Evolutionary conservation across 2,888 invertebrate genomes (phyloP).

Genomic region (Athripsodes cinereus): DNA sequence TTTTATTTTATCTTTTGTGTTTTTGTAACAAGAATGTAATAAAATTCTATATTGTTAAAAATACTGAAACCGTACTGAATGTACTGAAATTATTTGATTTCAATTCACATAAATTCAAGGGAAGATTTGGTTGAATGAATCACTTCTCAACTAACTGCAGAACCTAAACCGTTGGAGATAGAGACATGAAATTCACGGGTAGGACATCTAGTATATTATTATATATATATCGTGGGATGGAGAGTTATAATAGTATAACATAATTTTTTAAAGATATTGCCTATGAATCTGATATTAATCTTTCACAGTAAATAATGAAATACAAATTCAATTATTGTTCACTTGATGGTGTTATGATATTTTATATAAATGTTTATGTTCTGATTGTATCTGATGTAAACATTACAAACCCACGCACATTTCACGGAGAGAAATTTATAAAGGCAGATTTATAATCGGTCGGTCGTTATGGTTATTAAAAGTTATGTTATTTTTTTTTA

Average conservation of each 20-base stretch:
- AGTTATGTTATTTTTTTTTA: background rate
- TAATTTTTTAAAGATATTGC: conserved; percentile 2
- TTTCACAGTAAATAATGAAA: conserved; percentile 21
- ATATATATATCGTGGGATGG: background rate
- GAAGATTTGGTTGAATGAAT: no score
- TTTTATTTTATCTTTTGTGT: no score
- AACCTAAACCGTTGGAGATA: no score
- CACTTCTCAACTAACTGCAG: no score
- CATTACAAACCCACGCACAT: background rate
- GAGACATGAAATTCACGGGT: no score
- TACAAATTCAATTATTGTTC: conserved; percentile 22
- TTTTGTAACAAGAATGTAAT: no score
- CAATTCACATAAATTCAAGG: no score
- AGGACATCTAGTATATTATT: background rate
- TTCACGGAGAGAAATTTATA: conserved; percentile 1
- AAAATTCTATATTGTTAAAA: no score
- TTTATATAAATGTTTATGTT: background rate
- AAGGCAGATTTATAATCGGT: background rate
- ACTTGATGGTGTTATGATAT: background rate
- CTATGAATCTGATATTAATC: conserved; percentile 14
- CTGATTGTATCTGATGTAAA: background rate
- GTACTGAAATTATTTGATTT: no score
- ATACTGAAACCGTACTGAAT: no score
- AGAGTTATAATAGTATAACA: background rate
- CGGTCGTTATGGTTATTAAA: background rate